Evolutionary conservation across 2,113 vertebrate species (phyloP).

Genomic region (Bothrops jararaca): DNA sequence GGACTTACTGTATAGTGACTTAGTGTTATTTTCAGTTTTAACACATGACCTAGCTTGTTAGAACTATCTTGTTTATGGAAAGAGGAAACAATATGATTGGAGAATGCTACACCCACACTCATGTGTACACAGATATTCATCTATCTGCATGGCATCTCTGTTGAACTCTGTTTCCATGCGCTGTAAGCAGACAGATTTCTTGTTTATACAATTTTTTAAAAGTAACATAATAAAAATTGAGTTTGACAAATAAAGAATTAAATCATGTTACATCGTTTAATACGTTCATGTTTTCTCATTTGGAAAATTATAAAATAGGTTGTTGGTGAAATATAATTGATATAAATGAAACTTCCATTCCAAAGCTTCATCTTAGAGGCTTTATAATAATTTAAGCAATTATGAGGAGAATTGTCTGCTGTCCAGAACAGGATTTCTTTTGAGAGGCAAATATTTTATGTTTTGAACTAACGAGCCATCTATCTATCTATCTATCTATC

Average conservation of each 20-base stretch:
- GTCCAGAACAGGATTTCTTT: neutral
- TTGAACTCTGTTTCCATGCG: neutral
- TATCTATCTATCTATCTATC: neutral
- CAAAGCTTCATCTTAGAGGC: neutral
- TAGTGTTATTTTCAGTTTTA: neutral
- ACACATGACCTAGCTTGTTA: slow-evolving; percentile 1
- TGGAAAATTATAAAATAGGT: neutral
- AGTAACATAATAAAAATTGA: neutral
- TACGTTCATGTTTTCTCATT: neutral
- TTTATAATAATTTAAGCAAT: neutral
- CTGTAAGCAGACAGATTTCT: neutral
- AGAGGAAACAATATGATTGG: neutral
- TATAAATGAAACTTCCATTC: neutral
- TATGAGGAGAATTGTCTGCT: neutral
- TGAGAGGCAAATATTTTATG: neutral
- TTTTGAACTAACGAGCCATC: neutral
- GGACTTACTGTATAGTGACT: neutral
- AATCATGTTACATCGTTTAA: neutral
- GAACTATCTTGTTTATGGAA: neutral
- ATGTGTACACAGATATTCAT: neutral
- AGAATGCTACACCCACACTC: neutral
- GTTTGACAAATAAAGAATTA: slow-evolving; percentile 5
- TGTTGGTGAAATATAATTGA: neutral
- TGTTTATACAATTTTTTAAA: neutral
- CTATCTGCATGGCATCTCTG: neutral